A percentile compares a stretch with the other conserved stretches of the same genome.
phyloP scores from a whole-genome alignment of 2,888 invertebrate species.

The Caenorhabditis sp. region DNA sequence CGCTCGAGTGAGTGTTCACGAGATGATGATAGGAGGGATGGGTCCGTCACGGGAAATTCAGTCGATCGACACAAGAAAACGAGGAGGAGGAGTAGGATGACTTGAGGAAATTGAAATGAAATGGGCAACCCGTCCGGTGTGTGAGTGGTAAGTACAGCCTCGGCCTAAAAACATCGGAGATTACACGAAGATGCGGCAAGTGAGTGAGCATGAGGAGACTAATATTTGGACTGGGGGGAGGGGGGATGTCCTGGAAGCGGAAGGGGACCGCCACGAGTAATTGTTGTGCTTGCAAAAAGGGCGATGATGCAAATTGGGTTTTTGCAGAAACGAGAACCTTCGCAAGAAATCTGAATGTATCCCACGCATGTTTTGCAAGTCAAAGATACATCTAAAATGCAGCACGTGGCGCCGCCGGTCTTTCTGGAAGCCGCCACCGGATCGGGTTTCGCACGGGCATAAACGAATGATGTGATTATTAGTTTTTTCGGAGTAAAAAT shows the following conservation, averaged over 20 bases:
- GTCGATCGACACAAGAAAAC: constrained; percentile 8
- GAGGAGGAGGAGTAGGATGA: constrained; percentile 1
- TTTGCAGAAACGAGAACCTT: constrained; percentile 14
- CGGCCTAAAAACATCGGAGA: constrained; percentile 7
- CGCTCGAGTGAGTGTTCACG: constrained; percentile 4
- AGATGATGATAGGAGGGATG: constrained; percentile 6
- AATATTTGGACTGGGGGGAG: not conserved
- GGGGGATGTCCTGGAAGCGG: not conserved
- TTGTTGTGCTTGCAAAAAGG: constrained; percentile 18
- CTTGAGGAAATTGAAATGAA: constrained; percentile 27
- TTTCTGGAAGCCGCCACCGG: constrained; percentile 12
- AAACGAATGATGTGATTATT: constrained; percentile 36
- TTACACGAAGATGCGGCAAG: not conserved
- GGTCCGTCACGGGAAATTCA: constrained; percentile 32
- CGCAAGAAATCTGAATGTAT: constrained; percentile 29
- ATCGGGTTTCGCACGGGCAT: constrained; percentile 23
- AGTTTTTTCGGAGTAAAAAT: constrained; percentile 17
- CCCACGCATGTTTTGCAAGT: constrained; percentile 24
- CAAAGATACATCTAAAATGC: constrained; percentile 28
- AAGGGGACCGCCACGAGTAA: not conserved
- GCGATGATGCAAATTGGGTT: constrained; percentile 46
- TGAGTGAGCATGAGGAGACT: not conserved
- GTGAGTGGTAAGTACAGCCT: constrained; percentile 5
- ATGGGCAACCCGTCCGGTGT: not conserved
- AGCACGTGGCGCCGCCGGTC: constrained; percentile 21